Evolutionary conservation across 2,797 vertebrate species (phyloP), one percentile per base, ranked within the genome.

Genomic region (Crenuchus spilurus): DNA sequence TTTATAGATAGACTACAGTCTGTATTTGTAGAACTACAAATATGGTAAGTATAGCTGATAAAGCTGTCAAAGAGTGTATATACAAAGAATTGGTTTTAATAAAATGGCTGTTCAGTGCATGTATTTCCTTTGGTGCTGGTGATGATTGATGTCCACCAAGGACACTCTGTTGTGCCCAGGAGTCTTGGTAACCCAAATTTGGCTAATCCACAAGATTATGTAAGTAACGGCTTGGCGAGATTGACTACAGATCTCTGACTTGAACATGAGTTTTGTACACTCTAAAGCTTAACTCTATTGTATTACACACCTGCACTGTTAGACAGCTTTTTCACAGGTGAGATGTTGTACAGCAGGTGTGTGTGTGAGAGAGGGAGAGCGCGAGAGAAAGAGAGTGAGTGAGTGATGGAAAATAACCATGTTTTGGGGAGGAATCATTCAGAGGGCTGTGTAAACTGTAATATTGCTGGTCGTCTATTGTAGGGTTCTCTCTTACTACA

Each of bases 381-480:
- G n/a, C n/a, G n/a, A 63, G 65, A 74, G 77, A 61, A 33, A 6
- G 33, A 5, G 61, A 73, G 49, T 80, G 78, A 72, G 69, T 81
- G 67, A 74, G 72, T 68, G 79, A 69, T 75, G 52, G 80, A 75
- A 84, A 85, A 84, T 83, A 69, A 84, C 77, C 76, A 72, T 79
- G 65, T 80, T 79, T 73, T 73, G 60, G 67, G 44, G 20, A 70
- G 71, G 75, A 68, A 74, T 79, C 70, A 69, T 76, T 76, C 75
- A 78, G 81, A 49, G 61, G 49, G 73, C 62, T 73, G 75, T 54
- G 74, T 82, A 83, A 83, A 83, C 61, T 48, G 24, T 82, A 78
- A 83, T 82, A 81, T 85, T 77, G 49, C 69, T 70, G 70, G 70
- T 64, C 46, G 20, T 61, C 58, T 79, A 77, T 85, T 83, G 80